These are phyloP conservation scores for Congeria kusceri DNA, from an alignment of 2,888 invertebrate genomes.

Conservation along the genomic window DNA sequence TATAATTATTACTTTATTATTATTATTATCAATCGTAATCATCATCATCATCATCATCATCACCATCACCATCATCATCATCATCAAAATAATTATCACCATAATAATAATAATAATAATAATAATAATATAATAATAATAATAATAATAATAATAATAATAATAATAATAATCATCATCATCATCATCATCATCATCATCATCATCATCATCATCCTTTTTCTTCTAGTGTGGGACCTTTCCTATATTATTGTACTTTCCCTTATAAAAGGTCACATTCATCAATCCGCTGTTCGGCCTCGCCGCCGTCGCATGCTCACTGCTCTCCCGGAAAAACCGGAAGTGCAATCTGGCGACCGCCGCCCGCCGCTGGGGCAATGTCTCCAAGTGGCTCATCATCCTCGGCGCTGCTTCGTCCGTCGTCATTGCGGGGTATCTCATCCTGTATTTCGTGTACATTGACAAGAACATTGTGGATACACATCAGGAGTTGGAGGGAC, in stretches of 20 bases:
- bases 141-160: too few relatives aligned
- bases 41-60: background rate
- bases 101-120: too few relatives aligned
- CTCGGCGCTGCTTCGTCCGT: constrained; percentile 50
- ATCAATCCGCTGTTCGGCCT: constrained; percentile 58
- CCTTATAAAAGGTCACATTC: constrained; percentile 30
- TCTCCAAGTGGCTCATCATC: constrained; percentile 62
- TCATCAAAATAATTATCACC: too few relatives aligned
- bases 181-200: too few relatives aligned
- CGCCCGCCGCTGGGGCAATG: constrained; percentile 41
- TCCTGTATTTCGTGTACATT: constrained; percentile 59
- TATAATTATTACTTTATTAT: too few relatives aligned
- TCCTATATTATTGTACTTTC: too few relatives aligned
- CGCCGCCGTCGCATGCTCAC: constrained; percentile 48
- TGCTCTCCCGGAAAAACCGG: constrained; percentile 43
- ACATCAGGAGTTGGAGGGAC: constrained; percentile 19
- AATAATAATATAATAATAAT: too few relatives aligned
- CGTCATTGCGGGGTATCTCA: constrained; percentile 52
- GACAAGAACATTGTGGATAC: constrained; percentile 59
- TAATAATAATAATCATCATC: too few relatives aligned
- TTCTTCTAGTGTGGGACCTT: too few relatives aligned
- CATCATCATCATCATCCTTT: too few relatives aligned
- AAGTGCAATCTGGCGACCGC: constrained; percentile 34
- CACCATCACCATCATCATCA: background rate
- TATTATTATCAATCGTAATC: too few relatives aligned